Base-by-base conservation (phyloP, 2,888 invertebrate species). In the Hetaerina titia region DNA sequence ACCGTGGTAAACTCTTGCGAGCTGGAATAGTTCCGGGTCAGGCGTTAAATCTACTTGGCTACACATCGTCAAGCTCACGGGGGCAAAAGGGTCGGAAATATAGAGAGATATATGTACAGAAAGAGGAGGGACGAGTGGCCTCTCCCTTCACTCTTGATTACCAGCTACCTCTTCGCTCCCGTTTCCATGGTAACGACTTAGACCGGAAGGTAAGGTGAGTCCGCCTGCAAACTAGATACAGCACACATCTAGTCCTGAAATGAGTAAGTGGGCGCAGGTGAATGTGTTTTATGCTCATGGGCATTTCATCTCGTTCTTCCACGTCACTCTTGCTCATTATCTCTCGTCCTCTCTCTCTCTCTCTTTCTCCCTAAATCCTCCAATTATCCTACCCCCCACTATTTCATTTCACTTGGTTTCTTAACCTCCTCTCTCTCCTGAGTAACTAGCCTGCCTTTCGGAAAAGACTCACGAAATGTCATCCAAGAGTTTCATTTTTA, bases 21-120 rank as follows among this genome's bases (percentile, higher is more conserved):
- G 31, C 2, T 31, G 25, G 81, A 13, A 31, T 81, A 25, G 25
- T 81, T 81, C 81, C 81, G 81, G 81, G 81, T 81, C 81, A 81
- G 81, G 81, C 31, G 81, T 9, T 81, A 81, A 81, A 81, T 81
- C 81, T 81, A 25, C 81, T 81, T 31, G 81, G 81, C 81, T 81
- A 81, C 25, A 81, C 81, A 81, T 81, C 81, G 81, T n/a, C 81
- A 31, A 31, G 81, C 81, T 81, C 31, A 31, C 81, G 81, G 31
- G 13, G 11, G 25, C 81, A n/a, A 81, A 81, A 81, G 81, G 25
- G 81, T 31, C 81, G 31, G 25, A 31, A 31, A 22, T 11, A 13
- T 15, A 31, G 81, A 81, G 81, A 81, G n/a, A 74, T 31, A 17
- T n/a, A 81, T 9, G 31, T 4, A 13, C 31, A 9, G 81, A 31